These are phyloP conservation scores for Meta bourneti DNA, from an alignment of 2,888 invertebrate species.

Conservation along the genomic window DNA sequence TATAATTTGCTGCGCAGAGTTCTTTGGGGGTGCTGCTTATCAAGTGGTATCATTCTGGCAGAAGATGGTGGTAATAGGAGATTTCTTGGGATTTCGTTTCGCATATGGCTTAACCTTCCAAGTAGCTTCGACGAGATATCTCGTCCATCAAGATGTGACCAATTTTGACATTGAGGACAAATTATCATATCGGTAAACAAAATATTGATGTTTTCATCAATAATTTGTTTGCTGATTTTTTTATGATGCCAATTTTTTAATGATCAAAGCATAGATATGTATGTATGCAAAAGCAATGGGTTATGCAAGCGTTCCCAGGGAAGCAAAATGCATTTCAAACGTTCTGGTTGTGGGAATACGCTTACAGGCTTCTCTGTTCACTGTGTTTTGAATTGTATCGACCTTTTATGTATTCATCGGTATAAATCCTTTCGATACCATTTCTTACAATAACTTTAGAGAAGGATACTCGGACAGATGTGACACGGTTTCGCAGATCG, in stretches of 20 bases:
- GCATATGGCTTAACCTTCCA: no score
- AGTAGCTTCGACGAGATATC: no score
- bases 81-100: neutral
- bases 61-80: neutral
- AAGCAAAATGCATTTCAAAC: conserved; percentile 50
- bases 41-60: neutral
- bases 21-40: neutral
- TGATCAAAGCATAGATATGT: conserved; percentile 28
- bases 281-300: conserved; percentile 66
- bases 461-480: neutral
- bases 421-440: conserved; percentile 36
- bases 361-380: neutral
- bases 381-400: conserved; percentile 15
- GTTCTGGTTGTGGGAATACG: conserved; percentile 30
- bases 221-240: no score
- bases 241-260: no score
- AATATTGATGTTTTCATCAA: no score
- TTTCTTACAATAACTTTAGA: conserved; percentile 16
- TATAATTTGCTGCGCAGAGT: conserved; percentile 4
- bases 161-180: no score
- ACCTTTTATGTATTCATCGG: conserved; percentile 47
- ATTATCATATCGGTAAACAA: no score
- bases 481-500: neutral
- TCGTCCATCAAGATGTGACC: no score
- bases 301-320: conserved; percentile 32